These are phyloP conservation scores for Drosophila anceps DNA, from an alignment of 2,888 invertebrate species.

Conservation along the genomic window DNA sequence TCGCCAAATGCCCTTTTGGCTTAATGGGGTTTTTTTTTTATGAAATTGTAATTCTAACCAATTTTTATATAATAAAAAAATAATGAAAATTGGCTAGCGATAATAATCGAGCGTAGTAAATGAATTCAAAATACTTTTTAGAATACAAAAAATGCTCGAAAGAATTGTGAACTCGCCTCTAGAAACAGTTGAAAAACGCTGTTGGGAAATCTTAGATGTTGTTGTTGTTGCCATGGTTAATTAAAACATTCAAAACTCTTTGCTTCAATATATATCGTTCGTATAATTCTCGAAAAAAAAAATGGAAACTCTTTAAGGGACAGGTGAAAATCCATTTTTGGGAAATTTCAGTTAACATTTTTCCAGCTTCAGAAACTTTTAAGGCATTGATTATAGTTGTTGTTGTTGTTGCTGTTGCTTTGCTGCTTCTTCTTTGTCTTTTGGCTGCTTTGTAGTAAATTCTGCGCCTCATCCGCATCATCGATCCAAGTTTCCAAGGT, in stretches of 20 bases:
- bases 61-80: conserved; percentile 68
- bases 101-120: conserved; percentile 28
- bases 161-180: neutral
- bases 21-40: conserved; percentile 59
- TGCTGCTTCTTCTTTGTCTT: conserved; percentile 11
- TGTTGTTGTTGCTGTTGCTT: conserved; percentile 25
- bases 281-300: conserved; percentile 55
- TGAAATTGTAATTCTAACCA: conserved; percentile 56
- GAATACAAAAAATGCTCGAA: neutral
- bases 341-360: conserved; percentile 5
- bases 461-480: conserved; percentile 76
- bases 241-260: conserved; percentile 1
- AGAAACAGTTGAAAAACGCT: neutral
- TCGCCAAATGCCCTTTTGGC: neutral
- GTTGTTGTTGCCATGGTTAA: neutral
- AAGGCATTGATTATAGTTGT: conserved; percentile 75
- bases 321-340: conserved; percentile 11
- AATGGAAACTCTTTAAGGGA: conserved; percentile 26
- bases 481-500: conserved; percentile 85
- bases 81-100: conserved; percentile 55
- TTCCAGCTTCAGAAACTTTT: conserved; percentile 68
- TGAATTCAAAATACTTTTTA: conserved; percentile 9
- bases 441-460: conserved; percentile 41
- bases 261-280: conserved; percentile 24
- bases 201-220: neutral